Conservation (phyloP, 35 echinoderm and acorn worm genomes). For the Lytechinus pictus region DNA sequence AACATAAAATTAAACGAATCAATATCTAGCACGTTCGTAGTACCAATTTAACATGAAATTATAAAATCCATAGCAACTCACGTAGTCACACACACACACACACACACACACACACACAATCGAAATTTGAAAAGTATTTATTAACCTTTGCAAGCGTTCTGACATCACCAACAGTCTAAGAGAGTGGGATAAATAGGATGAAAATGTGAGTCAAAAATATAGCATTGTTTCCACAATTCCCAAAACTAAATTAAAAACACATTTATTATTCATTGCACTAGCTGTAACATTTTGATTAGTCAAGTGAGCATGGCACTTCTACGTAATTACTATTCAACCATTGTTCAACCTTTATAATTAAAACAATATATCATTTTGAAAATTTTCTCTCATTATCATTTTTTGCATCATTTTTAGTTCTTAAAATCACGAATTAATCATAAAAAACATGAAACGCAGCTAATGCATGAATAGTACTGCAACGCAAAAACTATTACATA, state of each 20-base stretch:
- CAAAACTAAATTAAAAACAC: too few species aligned
- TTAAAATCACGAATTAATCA: too few species aligned
- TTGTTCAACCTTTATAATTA: background rate
- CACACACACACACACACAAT: background rate
- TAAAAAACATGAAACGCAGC: too few species aligned
- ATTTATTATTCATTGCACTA: too few species aligned
- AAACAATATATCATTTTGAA: too few species aligned
- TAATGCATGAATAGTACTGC: too few species aligned
- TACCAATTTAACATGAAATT: background rate
- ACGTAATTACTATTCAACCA: background rate
- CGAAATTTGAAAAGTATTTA: background rate
- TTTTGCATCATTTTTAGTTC: too few species aligned
- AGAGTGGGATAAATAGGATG: background rate
- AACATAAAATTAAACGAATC: background rate
- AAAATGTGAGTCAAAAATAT: background rate
- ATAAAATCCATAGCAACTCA: background rate
- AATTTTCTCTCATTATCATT: too few species aligned
- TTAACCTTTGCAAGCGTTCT: background rate
- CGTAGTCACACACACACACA: too few species aligned
- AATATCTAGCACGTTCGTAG: background rate
- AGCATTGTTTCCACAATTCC: background rate
- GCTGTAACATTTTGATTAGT: too few species aligned
- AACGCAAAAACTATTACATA: too few species aligned
- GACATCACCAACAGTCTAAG: background rate
- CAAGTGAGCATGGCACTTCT: too few species aligned